Base-by-base conservation (phyloP, 1,140 invertebrate species). In the Hesperophylax magnus region DNA sequence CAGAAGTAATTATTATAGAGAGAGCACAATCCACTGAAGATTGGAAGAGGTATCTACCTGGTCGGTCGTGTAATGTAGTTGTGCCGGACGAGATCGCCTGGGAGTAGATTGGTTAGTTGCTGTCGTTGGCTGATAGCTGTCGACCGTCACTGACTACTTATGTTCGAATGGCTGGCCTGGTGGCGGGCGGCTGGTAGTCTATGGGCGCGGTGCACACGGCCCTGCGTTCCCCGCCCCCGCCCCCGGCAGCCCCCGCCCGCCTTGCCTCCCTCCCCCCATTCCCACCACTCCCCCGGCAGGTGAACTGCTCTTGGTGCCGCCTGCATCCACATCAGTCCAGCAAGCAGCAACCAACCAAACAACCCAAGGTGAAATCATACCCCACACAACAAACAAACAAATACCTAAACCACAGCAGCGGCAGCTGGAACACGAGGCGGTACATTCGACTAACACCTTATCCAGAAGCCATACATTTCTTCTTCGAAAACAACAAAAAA, bases 171-270 rank as follows among this genome's bases (percentile, higher is more conserved):
- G 86, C 88, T 88, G 85, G 86, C 85, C 86, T 87, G 87, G 86
- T 86, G 39, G 86, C 87, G 77, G 81, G 85, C 86, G 85, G 86
- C 85, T 86, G 87, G 53, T 90, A 90, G 89, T 91, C 89, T 90
- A 89, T 90, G 85, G 82, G 86, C 85, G 85, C 83, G 85, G 87
- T 90, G 89, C 90, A 90, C 89, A 90, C 89, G 89, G 89, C 90
- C 88, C 89, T 85, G 87, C 81, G 85, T 69, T n/a, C 54, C 67
- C 78, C 54, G 53, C 52, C 54, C 58, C n/a, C 34, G 9, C 34
- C 34, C 52, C 89, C 88, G 89, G 89, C 88, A 85, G 87, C 82
- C 86, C 67, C 56, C 72, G 24, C 18, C 39, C 39, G 61, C 74
- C 58, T 22, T 27, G 20, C 58, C 54, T 22, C 39, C 22, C 9